A percentile compares a stretch with the other conserved stretches of the same genome.
phyloP scores from a whole-genome alignment of 2,113 vertebrate genomes.

The Aix galericulata region DNA sequence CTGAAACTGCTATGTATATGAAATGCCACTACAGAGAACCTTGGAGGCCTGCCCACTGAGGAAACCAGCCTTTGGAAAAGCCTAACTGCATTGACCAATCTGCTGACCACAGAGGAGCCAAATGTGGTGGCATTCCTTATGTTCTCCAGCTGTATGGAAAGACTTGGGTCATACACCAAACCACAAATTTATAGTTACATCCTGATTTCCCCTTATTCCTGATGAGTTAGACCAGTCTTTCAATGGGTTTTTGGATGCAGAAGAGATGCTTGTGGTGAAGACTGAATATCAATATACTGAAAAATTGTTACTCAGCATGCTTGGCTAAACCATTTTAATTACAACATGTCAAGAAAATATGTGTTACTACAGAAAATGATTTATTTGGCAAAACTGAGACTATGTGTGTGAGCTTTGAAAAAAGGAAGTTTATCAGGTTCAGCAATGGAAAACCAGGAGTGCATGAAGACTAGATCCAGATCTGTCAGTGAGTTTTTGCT shows the following conservation, averaged over 20 bases:
- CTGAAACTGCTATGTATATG: rapidly evolving
- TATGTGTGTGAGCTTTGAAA: neutral
- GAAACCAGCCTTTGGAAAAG: neutral
- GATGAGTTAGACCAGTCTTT: neutral
- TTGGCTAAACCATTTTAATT: neutral
- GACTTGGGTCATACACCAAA: rapidly evolving
- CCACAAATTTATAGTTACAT: neutral
- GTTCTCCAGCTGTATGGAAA: neutral
- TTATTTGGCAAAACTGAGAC: neutral
- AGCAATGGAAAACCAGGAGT: neutral
- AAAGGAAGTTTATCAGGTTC: neutral
- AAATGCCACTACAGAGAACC: neutral
- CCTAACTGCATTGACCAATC: neutral
- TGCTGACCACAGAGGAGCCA: rapidly evolving
- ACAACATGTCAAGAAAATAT: neutral
- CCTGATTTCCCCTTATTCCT: neutral
- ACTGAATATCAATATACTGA: neutral
- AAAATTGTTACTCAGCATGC: neutral
- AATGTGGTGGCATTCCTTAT: neutral
- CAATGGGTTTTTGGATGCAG: neutral
- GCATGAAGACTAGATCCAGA: neutral
- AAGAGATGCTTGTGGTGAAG: rapidly evolving
- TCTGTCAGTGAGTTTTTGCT: neutral
- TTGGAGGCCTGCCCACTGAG: neutral
- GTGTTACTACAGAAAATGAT: neutral